These are phyloP conservation scores for Stegostoma tigrinum DNA, from an alignment of 2,113 vertebrate genomes.

Conservation along the genomic window DNA sequence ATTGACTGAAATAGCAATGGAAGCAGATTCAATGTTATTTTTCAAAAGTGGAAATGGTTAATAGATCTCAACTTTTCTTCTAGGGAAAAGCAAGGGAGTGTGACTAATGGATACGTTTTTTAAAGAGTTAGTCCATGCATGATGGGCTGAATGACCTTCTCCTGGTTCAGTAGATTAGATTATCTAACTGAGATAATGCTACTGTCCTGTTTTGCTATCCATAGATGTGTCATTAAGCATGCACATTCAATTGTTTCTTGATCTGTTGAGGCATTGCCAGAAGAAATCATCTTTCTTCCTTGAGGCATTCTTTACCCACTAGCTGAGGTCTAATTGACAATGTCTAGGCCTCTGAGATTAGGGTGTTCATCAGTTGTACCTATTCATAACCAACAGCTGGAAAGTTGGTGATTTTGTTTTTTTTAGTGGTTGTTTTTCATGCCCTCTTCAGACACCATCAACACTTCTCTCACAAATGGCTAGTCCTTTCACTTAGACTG, in stretches of 20 bases:
- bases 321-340: background rate
- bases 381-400: background rate
- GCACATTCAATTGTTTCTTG: background rate
- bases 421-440: too few relatives aligned
- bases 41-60: background rate
- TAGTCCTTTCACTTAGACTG: background rate
- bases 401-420: background rate
- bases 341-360: background rate
- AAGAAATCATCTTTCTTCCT: background rate
- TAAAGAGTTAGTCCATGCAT: background rate
- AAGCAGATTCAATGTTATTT: background rate
- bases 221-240: background rate
- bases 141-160: background rate
- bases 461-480: background rate
- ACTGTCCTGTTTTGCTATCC: background rate
- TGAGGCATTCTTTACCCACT: background rate
- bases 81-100: background rate
- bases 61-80: too few relatives aligned
- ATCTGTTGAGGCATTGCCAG: background rate
- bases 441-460: background rate
- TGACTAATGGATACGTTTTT: background rate
- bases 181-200: background rate
- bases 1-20: background rate
- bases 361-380: background rate
- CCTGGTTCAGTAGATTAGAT: background rate